Evolutionary conservation across 2,888 invertebrate genomes (phyloP), one percentile per base, ranked within the genome.

Genomic region (Subacronicta megacephala): DNA sequence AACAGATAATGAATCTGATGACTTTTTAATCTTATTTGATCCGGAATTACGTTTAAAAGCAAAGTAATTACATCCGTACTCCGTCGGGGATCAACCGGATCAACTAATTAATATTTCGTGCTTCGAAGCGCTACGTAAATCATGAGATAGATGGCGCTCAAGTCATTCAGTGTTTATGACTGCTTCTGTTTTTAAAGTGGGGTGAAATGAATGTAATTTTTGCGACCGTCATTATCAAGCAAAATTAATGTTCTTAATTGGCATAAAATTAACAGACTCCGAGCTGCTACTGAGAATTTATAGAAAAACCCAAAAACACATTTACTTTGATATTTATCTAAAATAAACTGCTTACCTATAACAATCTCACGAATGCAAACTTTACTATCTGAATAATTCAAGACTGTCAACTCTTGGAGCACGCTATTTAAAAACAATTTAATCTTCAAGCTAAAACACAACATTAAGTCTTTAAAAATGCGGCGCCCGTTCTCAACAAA

Each of bases 21-120:
- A 62, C 52, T 56, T 58, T 58, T 53, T 47, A 59, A 70, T 59
- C 68, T 17, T 38, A 53, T 72, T 58, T 72, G 51, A 54, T 72
- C 46, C 52, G n/a, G 47, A 53, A 55, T 72, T 58, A 67, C 38
- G 58, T 53, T 51, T 57, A 59, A 71, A 63, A 56, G 58, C 54
- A 41, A 50, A 46, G 50, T 66, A 66, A 74, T 72, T 53, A 71
- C 59, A 43, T 42, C 23, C 38, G 35, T 38, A 33, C 36, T 51
- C 58, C 36, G 33, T 29, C 26, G 55, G 42, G 49, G 52, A n/a
- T 45, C 7, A 12, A 36, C 16, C 35, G 55, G 55, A 62, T 66
- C 59, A 49, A 53, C 54, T 60, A 55, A 72, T 72, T 70, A 74
- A 74, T 70, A 72, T 70, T 66, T 70, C 40, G 53, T 58, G 38